phyloP scores from a whole-genome alignment of 1,140 invertebrate genomes.

The Drosophila malerkotliana region DNA sequence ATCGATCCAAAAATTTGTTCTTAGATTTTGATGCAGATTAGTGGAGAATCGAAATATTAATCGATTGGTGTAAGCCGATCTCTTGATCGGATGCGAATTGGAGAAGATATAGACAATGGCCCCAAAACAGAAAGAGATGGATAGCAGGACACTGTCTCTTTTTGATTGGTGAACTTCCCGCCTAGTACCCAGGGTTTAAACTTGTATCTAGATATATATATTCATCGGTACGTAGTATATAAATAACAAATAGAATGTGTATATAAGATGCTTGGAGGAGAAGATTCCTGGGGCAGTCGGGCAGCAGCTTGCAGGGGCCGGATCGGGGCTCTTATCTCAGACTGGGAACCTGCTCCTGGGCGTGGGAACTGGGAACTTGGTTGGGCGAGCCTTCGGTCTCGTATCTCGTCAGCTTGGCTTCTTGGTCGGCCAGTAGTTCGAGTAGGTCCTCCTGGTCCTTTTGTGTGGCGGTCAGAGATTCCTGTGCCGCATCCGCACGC shows the following conservation, averaged over 20 bases:
- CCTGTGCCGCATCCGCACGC: constrained; percentile 45
- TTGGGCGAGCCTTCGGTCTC: constrained; percentile 13
- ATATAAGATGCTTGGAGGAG: constrained; percentile 19
- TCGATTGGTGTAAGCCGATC: too few relatives aligned
- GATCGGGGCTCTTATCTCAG: constrained; percentile 42
- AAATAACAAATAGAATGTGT: constrained; percentile 52
- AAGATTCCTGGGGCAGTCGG: constrained; percentile 19
- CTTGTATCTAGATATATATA: constrained; percentile 20
- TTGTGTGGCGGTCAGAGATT: constrained; percentile 88
- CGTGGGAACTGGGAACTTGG: constrained; percentile 2
- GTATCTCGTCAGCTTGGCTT: constrained; percentile 70
- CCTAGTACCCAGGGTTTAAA: neutral
- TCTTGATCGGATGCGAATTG: too few relatives aligned
- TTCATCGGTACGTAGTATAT: constrained; percentile 20
- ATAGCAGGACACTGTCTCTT: neutral
- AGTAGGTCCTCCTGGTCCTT: constrained; percentile 97
- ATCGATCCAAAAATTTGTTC: too few relatives aligned
- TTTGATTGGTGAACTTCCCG: neutral
- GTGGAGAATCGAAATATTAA: neutral
- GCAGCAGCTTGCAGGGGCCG: constrained; percentile 10
- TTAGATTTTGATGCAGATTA: neutral
- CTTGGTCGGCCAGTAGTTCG: constrained; percentile 91
- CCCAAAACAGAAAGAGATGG: constrained; percentile 8
- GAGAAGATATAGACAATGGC: neutral
- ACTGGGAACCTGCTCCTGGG: neutral